Percentiles rank a stretch among this genome's conserved stretches.
Evolutionary conservation across 2,113 vertebrate species (phyloP).

Genomic region (Stegastes partitus): DNA sequence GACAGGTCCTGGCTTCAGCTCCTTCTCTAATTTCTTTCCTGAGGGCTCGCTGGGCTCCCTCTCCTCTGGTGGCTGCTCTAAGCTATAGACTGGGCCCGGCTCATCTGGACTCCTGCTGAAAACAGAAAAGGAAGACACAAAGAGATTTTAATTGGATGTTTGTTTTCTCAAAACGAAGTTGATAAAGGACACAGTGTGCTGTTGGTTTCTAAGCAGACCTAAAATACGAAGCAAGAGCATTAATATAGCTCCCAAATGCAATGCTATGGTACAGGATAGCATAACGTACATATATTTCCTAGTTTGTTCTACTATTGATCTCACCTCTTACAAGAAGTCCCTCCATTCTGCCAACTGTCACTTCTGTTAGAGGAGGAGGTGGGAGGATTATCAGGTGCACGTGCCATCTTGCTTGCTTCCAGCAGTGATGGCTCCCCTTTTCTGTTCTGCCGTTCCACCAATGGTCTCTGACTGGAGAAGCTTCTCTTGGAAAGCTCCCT

Average conservation of each 20-base stretch:
- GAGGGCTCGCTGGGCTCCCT: conserved; percentile 75
- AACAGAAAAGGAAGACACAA: conserved; percentile 6
- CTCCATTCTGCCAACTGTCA: conserved; percentile 90
- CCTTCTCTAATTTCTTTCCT: conserved; percentile 90
- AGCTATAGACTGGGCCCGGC: conserved; percentile 84
- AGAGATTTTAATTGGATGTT: neutral
- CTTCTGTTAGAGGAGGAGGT: conserved; percentile 84
- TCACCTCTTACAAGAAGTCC: conserved; percentile 91
- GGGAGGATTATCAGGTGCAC: conserved; percentile 83
- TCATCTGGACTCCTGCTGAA: conserved; percentile 88
- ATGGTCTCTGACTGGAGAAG: conserved; percentile 96
- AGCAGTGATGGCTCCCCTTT: conserved; percentile 90
- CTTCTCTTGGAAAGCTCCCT: conserved; percentile 96
- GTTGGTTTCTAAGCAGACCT: too few species aligned
- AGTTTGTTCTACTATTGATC: neutral
- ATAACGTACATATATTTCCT: too few species aligned
- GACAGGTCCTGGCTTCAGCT: conserved; percentile 82
- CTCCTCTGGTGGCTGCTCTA: conserved; percentile 87
- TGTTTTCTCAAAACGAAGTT: neutral
- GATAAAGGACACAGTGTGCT: too few species aligned
- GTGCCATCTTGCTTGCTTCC: conserved; percentile 86
- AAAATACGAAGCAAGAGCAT: neutral
- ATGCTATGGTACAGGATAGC: too few species aligned
- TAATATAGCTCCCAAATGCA: too few species aligned
- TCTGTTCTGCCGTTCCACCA: conserved; percentile 94